Conservation (phyloP, 2,888 invertebrate genomes). For the Fissipunctia ypsillon region DNA sequence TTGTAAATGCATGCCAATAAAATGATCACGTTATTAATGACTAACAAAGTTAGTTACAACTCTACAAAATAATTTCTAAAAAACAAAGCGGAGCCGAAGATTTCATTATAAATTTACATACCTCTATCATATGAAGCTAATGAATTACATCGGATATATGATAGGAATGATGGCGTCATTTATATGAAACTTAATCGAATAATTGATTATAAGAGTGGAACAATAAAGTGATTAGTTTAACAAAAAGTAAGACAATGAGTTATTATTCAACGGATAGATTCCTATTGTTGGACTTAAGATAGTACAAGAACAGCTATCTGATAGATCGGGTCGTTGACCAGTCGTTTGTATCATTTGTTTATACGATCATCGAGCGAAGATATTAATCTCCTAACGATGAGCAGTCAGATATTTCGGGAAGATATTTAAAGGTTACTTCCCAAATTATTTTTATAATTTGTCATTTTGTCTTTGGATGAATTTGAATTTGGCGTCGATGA, state of each 20-base stretch:
- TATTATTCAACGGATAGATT: conserved; percentile 88
- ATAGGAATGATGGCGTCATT: conserved; percentile 83
- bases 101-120: conserved; percentile 75
- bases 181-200: conserved; percentile 89
- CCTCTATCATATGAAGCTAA: conserved; percentile 74
- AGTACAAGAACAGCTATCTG: conserved; percentile 80
- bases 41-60: conserved; percentile 66
- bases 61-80: conserved; percentile 71
- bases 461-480: conserved; percentile 74
- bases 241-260: conserved; percentile 90
- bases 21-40: conserved; percentile 73
- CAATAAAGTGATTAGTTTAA: conserved; percentile 90
- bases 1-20: conserved; percentile 50
- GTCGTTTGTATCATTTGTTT: conserved; percentile 87
- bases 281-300: conserved; percentile 84
- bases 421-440: conserved; percentile 82
- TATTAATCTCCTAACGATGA: conserved; percentile 87
- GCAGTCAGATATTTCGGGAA: conserved; percentile 81
- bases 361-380: conserved; percentile 84
- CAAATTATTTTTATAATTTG: conserved; percentile 81
- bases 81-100: conserved; percentile 73
- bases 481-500: conserved; percentile 70
- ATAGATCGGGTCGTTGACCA: conserved; percentile 83
- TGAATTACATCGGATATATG: conserved; percentile 83
- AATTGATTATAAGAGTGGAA: conserved; percentile 89